Percentiles rank a stretch among this genome's conserved stretches.
These are phyloP conservation scores for Hystrix brachyura DNA, from an alignment of 2,113 vertebrate species.

Conservation along the genomic window DNA sequence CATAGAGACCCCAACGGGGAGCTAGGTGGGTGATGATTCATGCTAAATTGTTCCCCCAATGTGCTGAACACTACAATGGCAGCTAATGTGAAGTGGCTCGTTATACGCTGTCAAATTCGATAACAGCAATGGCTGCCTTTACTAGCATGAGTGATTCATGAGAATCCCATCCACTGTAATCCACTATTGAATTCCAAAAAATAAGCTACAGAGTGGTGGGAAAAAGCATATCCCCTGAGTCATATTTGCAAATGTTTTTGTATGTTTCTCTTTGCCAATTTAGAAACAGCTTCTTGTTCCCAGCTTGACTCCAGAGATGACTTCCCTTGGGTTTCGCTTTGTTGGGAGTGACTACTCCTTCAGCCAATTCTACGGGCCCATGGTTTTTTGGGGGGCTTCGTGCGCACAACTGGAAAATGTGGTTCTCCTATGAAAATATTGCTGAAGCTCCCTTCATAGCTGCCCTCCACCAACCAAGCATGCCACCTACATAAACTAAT, in stretches of 20 bases:
- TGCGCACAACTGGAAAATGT: not conserved
- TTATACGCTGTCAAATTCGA: constrained; percentile 68
- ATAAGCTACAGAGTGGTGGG: not conserved
- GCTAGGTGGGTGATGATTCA: constrained; percentile 78
- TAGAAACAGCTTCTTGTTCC: not conserved
- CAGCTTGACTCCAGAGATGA: not conserved
- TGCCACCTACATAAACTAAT: not conserved
- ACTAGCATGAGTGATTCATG: constrained; percentile 7
- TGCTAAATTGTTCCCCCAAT: constrained; percentile 51
- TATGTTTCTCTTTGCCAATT: constrained; percentile 55
- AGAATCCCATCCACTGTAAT: constrained; percentile 36
- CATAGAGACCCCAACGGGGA: constrained; percentile 62
- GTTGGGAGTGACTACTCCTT: not conserved
- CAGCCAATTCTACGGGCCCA: not conserved
- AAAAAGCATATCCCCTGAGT: constrained; percentile 13
- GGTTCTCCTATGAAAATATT: not conserved
- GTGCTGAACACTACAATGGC: not conserved
- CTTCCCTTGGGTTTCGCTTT: not conserved
- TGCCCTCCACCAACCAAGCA: not conserved
- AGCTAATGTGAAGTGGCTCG: constrained; percentile 60
- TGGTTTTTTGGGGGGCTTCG: not conserved
- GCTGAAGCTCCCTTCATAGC: not conserved
- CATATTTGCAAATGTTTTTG: constrained; percentile 27
- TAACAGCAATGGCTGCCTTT: not conserved
- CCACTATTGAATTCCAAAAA: not conserved